Evolutionary conservation across 2,797 vertebrate species (phyloP).

Genomic region (Sylvilagus floridanus): DNA sequence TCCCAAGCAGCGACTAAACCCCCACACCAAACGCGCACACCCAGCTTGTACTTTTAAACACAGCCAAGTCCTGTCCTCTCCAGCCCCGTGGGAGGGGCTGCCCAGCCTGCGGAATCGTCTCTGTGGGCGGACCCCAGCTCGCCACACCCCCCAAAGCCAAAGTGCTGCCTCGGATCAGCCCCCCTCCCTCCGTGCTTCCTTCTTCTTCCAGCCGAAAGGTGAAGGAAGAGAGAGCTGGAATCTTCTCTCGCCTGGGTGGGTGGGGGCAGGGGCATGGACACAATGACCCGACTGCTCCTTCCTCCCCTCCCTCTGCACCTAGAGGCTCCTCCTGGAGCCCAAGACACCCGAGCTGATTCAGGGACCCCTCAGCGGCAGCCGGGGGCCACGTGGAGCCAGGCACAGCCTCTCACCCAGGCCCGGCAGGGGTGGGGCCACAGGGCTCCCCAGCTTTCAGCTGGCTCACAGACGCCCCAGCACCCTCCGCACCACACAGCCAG

Average conservation of each 20-base stretch:
- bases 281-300: too few relatives aligned
- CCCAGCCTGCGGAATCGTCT: neutral
- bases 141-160: neutral
- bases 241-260: too few relatives aligned
- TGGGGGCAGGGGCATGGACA: accelerated
- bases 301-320: neutral
- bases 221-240: neutral
- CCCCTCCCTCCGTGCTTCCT: neutral
- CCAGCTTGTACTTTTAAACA: neutral
- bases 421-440: neutral
- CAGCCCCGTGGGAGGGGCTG: neutral
- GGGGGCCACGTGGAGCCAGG: too few relatives aligned
- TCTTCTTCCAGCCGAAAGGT: neutral
- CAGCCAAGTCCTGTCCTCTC: neutral
- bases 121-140: too few relatives aligned
- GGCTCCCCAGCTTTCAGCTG: neutral
- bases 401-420: neutral
- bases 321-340: neutral
- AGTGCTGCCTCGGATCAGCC: neutral
- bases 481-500: neutral
- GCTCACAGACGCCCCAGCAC: neutral
- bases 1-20: too few relatives aligned
- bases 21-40: too few relatives aligned
- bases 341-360: neutral
- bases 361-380: neutral